phyloP scores from a whole-genome alignment of 2,888 invertebrate species.

The Polyploca ridens region DNA sequence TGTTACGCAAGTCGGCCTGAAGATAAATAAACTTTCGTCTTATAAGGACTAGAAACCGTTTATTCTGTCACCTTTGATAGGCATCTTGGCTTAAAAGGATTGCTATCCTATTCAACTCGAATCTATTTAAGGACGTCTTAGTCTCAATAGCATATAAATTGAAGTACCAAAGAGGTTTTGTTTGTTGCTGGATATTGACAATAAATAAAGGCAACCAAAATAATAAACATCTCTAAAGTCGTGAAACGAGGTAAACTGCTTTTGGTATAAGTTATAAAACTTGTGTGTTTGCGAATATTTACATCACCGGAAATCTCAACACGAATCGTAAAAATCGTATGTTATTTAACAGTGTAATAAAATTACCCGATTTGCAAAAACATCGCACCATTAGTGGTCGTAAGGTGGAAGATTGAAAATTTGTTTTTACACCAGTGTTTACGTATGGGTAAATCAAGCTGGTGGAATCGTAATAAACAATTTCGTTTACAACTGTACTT shows the following conservation, averaged over 20 bases:
- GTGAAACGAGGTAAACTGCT: no score
- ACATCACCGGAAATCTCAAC: slow-evolving; percentile 42
- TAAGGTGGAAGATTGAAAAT: slow-evolving; percentile 25
- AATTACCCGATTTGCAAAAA: slow-evolving; percentile 36
- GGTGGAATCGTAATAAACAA: slow-evolving; percentile 41
- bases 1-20: not conserved
- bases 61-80: slow-evolving; percentile 3
- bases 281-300: not conserved
- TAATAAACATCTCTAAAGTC: no score
- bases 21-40: slow-evolving; percentile 1
- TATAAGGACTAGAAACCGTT: slow-evolving; percentile 6
- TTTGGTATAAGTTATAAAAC: no score
- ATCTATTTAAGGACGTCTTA: not conserved
- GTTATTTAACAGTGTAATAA: slow-evolving; percentile 21
- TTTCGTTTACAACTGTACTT: slow-evolving; percentile 31
- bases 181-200: no score
- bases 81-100: not conserved
- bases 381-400: slow-evolving; percentile 28
- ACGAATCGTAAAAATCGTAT: slow-evolving; percentile 37
- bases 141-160: not conserved
- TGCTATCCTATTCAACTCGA: slow-evolving; percentile 1
- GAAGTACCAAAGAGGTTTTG: not conserved
- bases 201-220: no score
- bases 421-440: slow-evolving; percentile 43
- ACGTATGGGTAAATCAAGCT: slow-evolving; percentile 36